Conservation (phyloP, 2,113 vertebrate species). For the Prionailurus viverrinus region DNA sequence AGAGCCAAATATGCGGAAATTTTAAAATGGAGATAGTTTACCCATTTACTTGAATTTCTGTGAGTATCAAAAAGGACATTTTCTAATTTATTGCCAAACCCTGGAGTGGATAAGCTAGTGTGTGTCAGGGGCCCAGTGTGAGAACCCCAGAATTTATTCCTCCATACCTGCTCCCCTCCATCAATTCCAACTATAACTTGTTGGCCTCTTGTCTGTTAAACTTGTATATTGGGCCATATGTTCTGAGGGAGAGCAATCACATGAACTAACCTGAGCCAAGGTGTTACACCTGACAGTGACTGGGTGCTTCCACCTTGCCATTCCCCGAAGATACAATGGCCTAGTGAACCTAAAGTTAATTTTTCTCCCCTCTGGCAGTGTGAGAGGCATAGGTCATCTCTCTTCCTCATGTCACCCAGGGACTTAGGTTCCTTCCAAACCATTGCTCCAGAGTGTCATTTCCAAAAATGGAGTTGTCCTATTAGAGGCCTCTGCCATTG, state of each 20-base stretch:
- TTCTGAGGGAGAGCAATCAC: not conserved
- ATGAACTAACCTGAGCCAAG: not conserved
- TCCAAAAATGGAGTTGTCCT: not conserved
- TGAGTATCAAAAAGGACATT: conserved; percentile 5
- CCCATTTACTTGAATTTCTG: not conserved
- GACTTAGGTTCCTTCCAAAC: not conserved
- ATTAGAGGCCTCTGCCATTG: not conserved
- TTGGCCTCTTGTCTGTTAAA: not conserved
- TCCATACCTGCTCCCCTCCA: not conserved
- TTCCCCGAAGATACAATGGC: not conserved
- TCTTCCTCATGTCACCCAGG: not conserved
- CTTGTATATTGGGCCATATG: not conserved
- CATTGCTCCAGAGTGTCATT: not conserved
- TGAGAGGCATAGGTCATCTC: not conserved
- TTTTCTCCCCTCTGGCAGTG: not conserved
- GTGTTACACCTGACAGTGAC: not conserved
- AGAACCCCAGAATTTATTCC: not conserved
- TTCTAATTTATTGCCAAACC: not conserved
- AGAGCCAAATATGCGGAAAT: not conserved
- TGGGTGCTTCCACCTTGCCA: not conserved
- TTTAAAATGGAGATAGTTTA: not conserved
- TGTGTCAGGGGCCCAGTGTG: not conserved
- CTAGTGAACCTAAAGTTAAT: not conserved
- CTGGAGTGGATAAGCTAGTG: not conserved
- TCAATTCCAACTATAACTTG: not conserved